Evolutionary conservation across 1,140 invertebrate species (phyloP).

Genomic region (Zaprionus nigranus): DNA sequence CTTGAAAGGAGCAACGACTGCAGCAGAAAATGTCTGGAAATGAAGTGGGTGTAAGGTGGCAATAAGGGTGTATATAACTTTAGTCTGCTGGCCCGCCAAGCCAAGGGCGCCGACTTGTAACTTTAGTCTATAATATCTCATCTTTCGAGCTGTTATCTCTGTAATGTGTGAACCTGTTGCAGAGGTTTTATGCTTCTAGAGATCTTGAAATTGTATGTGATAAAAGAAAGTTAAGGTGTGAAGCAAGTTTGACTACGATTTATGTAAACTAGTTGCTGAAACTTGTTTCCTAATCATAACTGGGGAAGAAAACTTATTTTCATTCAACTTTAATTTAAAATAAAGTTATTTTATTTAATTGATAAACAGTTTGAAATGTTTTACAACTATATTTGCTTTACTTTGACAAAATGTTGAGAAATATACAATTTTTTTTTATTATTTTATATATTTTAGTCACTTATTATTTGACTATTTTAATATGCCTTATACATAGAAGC

Average conservation of each 20-base stretch:
- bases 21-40: conserved; percentile 5
- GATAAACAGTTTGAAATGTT: too few species aligned
- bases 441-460: too few species aligned
- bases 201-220: neutral
- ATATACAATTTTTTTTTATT: too few species aligned
- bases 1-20: conserved; percentile 28
- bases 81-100: neutral
- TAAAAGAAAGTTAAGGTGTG: neutral
- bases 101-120: conserved; percentile 12
- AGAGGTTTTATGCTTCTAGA: neutral
- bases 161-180: conserved; percentile 2
- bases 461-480: too few species aligned
- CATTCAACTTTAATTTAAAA: neutral
- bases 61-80: neutral
- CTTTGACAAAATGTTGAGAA: too few species aligned
- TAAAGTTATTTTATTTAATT: neutral
- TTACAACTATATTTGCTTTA: too few species aligned
- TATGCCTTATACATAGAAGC: too few species aligned
- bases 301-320: neutral
- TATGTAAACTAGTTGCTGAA: neutral
- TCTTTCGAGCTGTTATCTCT: neutral
- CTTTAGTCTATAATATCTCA: neutral
- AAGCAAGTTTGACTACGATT: neutral
- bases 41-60: neutral
- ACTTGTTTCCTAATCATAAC: neutral